Percentiles rank a stretch among this genome's conserved stretches.
These are phyloP conservation scores for Chloroceryle amazona DNA, from an alignment of 2,797 vertebrate genomes.

Conservation along the genomic window DNA sequence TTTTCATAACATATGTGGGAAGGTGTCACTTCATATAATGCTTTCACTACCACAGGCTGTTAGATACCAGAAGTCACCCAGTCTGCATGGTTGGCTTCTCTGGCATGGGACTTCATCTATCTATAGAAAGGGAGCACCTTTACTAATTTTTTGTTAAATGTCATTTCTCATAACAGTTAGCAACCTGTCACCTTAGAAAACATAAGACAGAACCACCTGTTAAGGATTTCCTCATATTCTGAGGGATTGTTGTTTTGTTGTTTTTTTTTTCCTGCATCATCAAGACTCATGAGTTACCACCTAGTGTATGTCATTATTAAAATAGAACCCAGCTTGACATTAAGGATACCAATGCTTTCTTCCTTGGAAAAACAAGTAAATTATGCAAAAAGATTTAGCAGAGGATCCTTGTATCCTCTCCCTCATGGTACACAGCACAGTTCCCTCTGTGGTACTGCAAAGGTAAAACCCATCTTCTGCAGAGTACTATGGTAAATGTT, in stretches of 20 bases:
- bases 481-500: neutral
- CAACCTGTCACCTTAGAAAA: neutral
- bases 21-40: fast-evolving
- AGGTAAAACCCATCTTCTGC: neutral
- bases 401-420: neutral
- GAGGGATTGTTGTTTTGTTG: fast-evolving
- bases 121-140: neutral
- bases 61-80: neutral
- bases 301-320: neutral
- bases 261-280: neutral
- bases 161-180: neutral
- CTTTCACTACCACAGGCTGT: neutral
- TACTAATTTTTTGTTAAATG: neutral
- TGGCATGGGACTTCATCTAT: neutral
- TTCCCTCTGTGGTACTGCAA: neutral
- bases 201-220: neutral
- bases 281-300: neutral
- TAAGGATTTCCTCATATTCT: neutral
- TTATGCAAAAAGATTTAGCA: neutral
- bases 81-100: fast-evolving
- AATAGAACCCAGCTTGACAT: neutral
- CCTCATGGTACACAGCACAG: fast-evolving
- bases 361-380: neutral
- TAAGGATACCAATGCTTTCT: neutral
- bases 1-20: neutral